Evolutionary conservation across 2,797 vertebrate genomes (phyloP), one percentile per base, ranked within the genome.

Genomic region (Siniperca obscura): DNA sequence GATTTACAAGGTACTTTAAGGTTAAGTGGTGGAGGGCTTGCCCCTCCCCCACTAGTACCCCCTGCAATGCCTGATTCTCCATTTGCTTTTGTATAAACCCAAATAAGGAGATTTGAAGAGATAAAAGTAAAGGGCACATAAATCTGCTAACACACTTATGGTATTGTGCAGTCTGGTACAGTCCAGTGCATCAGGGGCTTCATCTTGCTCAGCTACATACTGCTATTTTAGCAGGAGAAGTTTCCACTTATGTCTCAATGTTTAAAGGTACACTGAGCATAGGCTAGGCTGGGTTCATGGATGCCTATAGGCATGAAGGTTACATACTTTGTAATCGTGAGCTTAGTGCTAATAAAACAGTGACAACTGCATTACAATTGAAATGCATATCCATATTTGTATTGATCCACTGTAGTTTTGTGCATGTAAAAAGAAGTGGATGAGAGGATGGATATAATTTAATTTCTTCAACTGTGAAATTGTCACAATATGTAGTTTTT

Each of bases 81-180:
- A 70, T 89, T 92, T 92, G 90, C 82, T 90, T 92, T 92, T 89
- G 90, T 87, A 89, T 91, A 89, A 94, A 94, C 74, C 91, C 89
- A 93, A 94, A 94, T 95, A 95, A 95, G 92, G 77, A 95, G 94
- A 95, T 95, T 95, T 89, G 46, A 74, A 57, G 84, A 94, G 93
- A 95, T 95, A 93, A 92, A 95, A 93, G 88, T 87, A 93, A 91
- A 91, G 83, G 83, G 74, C 80, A 73, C 46, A 90, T 93, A 86
- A 94, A 87, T 92, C 88, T 89, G 62, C 77, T 91, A 87, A 89
- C 85, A 87, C 82, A 91, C 88, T 92, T 90, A 90, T 69, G 67
- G 76, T 74, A 80, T 67, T 85, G 85, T 74, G 34, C 71, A 86
- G 84, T 91, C 91, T 92, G 82, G 86, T 67, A 60, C 44, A 66